Evolutionary conservation across 2,797 vertebrate species (phyloP).

Genomic region (Microhierax caerulescens): DNA sequence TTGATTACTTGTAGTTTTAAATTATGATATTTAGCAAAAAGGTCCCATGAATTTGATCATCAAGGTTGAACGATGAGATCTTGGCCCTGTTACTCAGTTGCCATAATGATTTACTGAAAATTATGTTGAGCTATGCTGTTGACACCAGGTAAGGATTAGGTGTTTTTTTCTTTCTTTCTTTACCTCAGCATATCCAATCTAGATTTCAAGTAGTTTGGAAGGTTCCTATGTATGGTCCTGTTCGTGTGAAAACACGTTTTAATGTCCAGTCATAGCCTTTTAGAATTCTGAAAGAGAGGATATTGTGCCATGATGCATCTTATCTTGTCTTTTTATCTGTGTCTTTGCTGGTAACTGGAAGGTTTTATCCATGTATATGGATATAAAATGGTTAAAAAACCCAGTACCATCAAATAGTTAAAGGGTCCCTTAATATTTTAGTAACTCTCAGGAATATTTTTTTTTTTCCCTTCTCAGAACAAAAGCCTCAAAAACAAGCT

Average conservation of each 20-base stretch:
- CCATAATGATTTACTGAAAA: neutral
- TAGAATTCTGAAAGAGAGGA: neutral
- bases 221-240: neutral
- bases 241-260: neutral
- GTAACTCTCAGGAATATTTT: neutral
- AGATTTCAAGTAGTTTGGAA: neutral
- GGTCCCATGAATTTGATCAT: neutral
- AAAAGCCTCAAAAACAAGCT: conserved; percentile 98
- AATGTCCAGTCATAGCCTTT: neutral
- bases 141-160: neutral
- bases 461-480: conserved; percentile 79
- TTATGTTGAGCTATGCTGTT: neutral
- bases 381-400: conserved; percentile 28
- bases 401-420: neutral
- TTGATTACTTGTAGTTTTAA: neutral
- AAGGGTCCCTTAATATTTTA: conserved; percentile 1
- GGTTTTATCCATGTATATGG: neutral
- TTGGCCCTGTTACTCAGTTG: neutral
- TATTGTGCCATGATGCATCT: neutral
- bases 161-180: neutral
- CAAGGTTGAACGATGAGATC: neutral
- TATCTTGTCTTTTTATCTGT: neutral
- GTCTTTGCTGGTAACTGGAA: neutral
- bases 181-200: neutral
- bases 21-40: neutral